These are phyloP conservation scores for Tryphoninae sp. DNA, from an alignment of 2,888 invertebrate species.

Conservation along the genomic window DNA sequence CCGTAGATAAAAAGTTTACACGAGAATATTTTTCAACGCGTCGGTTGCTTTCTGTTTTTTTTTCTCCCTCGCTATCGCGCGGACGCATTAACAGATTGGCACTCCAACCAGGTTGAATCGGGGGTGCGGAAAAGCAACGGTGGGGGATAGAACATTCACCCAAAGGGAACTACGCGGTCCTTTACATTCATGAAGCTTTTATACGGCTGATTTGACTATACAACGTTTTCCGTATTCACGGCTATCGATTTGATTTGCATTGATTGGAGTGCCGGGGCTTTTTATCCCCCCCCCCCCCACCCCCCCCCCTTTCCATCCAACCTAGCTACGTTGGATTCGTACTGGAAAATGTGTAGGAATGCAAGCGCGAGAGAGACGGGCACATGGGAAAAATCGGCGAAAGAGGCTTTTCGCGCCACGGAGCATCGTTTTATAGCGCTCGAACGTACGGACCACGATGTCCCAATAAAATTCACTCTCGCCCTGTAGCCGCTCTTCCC, in stretches of 20 bases:
- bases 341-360: constrained; percentile 25
- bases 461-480: constrained; percentile 56
- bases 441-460: constrained; percentile 38
- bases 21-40: constrained; percentile 62
- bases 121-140: constrained; percentile 47
- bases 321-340: not conserved
- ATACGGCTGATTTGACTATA: constrained; percentile 80
- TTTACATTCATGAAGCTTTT: constrained; percentile 81
- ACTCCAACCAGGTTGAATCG: constrained; percentile 72
- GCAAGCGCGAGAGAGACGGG: constrained; percentile 10
- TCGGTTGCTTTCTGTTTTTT: constrained; percentile 19
- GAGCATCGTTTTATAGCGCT: constrained; percentile 43
- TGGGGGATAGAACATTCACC: constrained; percentile 76
- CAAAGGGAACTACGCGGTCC: constrained; percentile 78
- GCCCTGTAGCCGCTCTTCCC: constrained; percentile 12
- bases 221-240: constrained; percentile 74
- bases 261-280: constrained; percentile 78
- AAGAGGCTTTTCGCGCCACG: constrained; percentile 39
- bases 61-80: constrained; percentile 12
- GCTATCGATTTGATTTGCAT: constrained; percentile 81
- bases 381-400: constrained; percentile 22
- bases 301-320: not conserved
- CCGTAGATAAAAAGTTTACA: constrained; percentile 53
- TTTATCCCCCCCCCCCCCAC: constrained; percentile 47
- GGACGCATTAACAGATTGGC: constrained; percentile 80